phyloP scores from a whole-genome alignment of 2,113 vertebrate genomes.

The Chionodraco myersi region DNA sequence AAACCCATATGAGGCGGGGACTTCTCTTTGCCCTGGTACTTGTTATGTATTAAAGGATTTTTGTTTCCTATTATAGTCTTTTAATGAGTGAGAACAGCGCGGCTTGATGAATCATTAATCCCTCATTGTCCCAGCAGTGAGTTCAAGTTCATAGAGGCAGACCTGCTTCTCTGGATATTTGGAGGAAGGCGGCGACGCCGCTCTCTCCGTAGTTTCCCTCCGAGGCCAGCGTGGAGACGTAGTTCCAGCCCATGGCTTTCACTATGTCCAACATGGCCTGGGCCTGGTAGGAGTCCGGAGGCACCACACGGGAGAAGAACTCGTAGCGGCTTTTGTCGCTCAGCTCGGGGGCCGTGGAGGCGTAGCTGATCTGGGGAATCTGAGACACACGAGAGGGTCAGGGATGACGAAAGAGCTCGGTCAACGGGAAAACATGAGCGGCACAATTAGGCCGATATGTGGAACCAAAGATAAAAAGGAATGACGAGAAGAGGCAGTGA shows the following conservation, averaged over 20 bases:
- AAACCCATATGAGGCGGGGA: slow-evolving; percentile 15
- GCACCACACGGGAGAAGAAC: slow-evolving; percentile 92
- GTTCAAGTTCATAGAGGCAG: slow-evolving; percentile 1
- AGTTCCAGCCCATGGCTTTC: slow-evolving; percentile 92
- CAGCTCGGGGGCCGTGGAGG: slow-evolving; percentile 92
- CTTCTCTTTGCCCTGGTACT: slow-evolving; percentile 23
- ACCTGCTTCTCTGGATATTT: slow-evolving; percentile 91
- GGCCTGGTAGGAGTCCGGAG: slow-evolving; percentile 92
- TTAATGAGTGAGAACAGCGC: slow-evolving; percentile 47
- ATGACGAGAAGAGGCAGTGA: slow-evolving; percentile 37
- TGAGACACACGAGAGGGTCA: slow-evolving; percentile 65
- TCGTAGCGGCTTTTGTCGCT: slow-evolving; percentile 91
- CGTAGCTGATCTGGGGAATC: slow-evolving; percentile 94
- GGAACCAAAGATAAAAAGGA: slow-evolving; percentile 44
- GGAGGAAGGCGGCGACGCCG: slow-evolving; percentile 90
- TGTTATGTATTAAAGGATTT: slow-evolving; percentile 50
- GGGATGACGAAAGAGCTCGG: slow-evolving; percentile 18
- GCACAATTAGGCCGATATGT: slow-evolving; percentile 38
- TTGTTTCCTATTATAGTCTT: slow-evolving; percentile 41
- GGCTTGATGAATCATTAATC: slow-evolving; percentile 47
- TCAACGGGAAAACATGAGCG: slow-evolving; percentile 51
- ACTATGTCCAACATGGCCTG: slow-evolving; percentile 94
- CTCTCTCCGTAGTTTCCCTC: slow-evolving; percentile 93
- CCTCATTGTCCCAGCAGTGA: slow-evolving; percentile 19
- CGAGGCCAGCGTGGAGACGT: slow-evolving; percentile 90